Percentiles rank a stretch among this genome's conserved stretches.
These are phyloP conservation scores for Dinoponera quadriceps DNA, from an alignment of 1,140 invertebrate genomes.

Conservation along the genomic window DNA sequence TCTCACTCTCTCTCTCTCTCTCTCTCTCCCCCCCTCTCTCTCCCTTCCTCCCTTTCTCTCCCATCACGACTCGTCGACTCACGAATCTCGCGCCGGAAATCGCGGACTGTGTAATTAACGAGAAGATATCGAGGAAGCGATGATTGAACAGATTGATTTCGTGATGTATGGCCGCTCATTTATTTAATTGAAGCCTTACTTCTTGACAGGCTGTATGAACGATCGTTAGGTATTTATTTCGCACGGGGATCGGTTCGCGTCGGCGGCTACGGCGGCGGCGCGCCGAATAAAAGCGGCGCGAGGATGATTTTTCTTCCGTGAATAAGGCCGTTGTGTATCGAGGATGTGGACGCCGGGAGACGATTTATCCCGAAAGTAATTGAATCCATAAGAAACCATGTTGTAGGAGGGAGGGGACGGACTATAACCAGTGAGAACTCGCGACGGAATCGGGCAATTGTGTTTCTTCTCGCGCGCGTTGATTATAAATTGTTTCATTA, in stretches of 20 bases:
- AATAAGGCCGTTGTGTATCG: not conserved
- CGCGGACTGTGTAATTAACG: conserved; percentile 46
- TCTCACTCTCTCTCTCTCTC: not conserved
- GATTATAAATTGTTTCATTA: not conserved
- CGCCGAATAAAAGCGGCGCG: conserved; percentile 5
- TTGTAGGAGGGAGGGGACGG: no score
- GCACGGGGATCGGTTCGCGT: conserved; percentile 41
- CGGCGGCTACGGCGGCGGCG: not conserved
- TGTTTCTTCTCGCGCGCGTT: not conserved
- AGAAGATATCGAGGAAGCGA: conserved; percentile 55
- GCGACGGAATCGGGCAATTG: no score
- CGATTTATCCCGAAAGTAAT: not conserved
- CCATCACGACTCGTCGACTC: not conserved
- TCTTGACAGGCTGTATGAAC: conserved; percentile 51
- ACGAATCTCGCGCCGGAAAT: conserved; percentile 56
- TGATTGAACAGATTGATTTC: conserved; percentile 59
- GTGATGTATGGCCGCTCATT: conserved; percentile 51
- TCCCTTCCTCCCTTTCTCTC: not conserved
- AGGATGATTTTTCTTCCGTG: not conserved
- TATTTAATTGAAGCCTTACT: conserved; percentile 62
- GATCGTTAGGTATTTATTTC: conserved; percentile 60
- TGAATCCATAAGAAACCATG: no score
- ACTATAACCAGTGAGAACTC: no score
- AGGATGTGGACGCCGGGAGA: not conserved
- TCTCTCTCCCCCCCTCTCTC: not conserved